phyloP scores from a whole-genome alignment of 1,140 invertebrate species.

The Phymorhynchus buccinoides region DNA sequence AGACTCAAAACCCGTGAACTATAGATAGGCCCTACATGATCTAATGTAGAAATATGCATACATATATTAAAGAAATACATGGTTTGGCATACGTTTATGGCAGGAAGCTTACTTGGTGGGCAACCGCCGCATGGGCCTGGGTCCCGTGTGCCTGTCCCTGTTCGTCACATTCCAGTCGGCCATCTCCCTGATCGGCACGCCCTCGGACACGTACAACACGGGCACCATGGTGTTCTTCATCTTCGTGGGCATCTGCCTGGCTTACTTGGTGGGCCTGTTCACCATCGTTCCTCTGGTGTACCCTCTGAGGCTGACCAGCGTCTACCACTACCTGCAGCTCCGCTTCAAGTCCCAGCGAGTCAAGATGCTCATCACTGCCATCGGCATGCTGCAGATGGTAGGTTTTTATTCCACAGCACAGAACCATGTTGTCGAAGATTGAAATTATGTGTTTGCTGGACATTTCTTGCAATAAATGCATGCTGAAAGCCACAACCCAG shows the following conservation, averaged over 20 bases:
- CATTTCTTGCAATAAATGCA: too few species aligned
- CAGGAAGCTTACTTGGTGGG: conserved; percentile 82
- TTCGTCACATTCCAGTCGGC: conserved; percentile 86
- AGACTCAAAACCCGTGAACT: too few species aligned
- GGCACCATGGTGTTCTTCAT: too few species aligned
- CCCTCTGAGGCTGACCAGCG: conserved; percentile 61
- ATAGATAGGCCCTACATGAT: too few species aligned
- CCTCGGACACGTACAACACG: conserved; percentile 83
- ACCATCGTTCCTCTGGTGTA: conserved; percentile 65
- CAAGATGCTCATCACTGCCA: conserved; percentile 39
- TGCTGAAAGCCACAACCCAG: too few species aligned
- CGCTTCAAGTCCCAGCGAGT: conserved; percentile 70
- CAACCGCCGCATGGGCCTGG: conserved; percentile 82
- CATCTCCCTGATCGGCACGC: conserved; percentile 89
- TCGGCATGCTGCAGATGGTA: conserved; percentile 75
- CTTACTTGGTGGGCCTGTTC: conserved; percentile 56
- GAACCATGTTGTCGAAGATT: too few species aligned
- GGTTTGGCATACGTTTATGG: too few species aligned
- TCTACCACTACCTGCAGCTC: conserved; percentile 82
- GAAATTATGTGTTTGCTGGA: too few species aligned
- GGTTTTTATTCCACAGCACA: conserved; percentile 75
- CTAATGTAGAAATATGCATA: too few species aligned
- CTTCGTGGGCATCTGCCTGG: conserved; percentile 43
- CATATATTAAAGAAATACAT: too few species aligned
- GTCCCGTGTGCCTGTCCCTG: conserved; percentile 58